Base-by-base conservation (phyloP, 2,113 vertebrate species). In the Dipodomys ordii region DNA sequence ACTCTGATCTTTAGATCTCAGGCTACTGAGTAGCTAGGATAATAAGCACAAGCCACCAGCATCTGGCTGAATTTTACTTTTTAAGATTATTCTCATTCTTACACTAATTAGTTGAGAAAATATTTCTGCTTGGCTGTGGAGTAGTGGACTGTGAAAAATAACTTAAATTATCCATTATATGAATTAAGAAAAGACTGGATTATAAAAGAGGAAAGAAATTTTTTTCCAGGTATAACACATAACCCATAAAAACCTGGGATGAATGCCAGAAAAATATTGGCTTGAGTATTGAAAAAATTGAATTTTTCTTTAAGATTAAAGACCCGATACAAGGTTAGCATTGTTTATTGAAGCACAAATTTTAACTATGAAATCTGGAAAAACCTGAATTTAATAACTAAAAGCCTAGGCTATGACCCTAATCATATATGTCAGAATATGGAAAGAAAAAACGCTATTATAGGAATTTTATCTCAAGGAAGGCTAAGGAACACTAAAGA, bases 231-330 rank as follows among this genome's bases (percentile, higher is more conserved):
- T 94, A 71, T 85, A 79, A 93, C 35, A 71, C 22, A 87, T 22
- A 74, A n/a, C 6, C n/a, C 25, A 72, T 91, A 87, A 78, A 95
- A 94, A 28, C 1, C 62, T 90, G 76, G 87, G 35, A 86, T 84
- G 62, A 22, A 92, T 80, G 87, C 73, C 84, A 93, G 84, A 91
- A 80, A 95, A 87, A 87, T 76, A 85, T 67, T 97, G 64, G 20
- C 27, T 49, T n/a, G 49, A 62, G 30, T 77, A 81, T 77, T 60
- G 77, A 85, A 92, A 93, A 88, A 88, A 53, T 80, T 28, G 67
- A 79, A 6, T 92, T 89, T n/a, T 82, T 92, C 65, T 91, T 46
- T 85, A 82, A 94, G 84, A 92, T 94, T 91, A 94, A 95, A 97
- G 62, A 89, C 30, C 23, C 81, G 60, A 82, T 28, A 15, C 44